Percentiles rank a stretch among this genome's conserved stretches.
Conservation (phyloP, 2,113 vertebrate species). For the Prionailurus bengalensis region DNA sequence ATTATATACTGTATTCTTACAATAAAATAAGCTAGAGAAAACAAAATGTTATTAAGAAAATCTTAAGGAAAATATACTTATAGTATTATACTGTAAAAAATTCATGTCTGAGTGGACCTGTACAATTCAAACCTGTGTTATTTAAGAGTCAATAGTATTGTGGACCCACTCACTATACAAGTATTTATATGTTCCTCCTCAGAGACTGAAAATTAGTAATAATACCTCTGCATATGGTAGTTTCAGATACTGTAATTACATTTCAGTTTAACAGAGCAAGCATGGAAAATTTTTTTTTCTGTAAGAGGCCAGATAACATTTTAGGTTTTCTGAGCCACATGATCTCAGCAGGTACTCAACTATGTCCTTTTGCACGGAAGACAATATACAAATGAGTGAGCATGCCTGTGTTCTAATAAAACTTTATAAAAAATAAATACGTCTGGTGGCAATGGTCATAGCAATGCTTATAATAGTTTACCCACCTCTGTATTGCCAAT, state of each 20-base stretch:
- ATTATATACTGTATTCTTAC: neutral
- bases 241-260: slow-evolving; percentile 41
- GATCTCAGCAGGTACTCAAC: neutral
- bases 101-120: neutral
- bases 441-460: neutral
- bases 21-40: neutral
- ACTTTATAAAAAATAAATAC: slow-evolving; percentile 13
- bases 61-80: neutral
- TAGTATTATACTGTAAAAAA: neutral
- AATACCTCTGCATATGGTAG: neutral
- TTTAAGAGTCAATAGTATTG: neutral
- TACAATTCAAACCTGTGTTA: neutral
- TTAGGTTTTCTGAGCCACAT: neutral
- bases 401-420: neutral
- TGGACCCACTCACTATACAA: neutral
- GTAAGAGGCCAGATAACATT: neutral
- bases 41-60: neutral
- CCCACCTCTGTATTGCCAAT: neutral
- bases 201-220: neutral
- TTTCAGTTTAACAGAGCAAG: neutral
- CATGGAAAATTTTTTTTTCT: neutral
- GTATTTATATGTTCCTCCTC: neutral
- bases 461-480: neutral
- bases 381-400: neutral
- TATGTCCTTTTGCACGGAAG: neutral